Evolutionary conservation across 2,888 invertebrate species (phyloP), one percentile per base, ranked within the genome.

Genomic region (Norana najaformis): DNA sequence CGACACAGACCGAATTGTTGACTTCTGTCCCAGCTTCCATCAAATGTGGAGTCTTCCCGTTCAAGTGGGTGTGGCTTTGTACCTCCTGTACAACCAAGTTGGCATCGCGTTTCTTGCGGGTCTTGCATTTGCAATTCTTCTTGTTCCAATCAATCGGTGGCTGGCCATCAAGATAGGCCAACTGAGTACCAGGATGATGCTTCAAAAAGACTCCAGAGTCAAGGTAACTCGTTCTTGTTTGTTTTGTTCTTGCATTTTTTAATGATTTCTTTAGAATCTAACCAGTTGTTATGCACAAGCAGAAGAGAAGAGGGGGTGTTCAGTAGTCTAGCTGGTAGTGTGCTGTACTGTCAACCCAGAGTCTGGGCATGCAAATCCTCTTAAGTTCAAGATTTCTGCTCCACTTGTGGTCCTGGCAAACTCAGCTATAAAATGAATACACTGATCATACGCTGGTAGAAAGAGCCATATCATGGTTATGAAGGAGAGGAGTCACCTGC

Each of bases 31-130:
- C 5, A 98, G 98, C 95, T 98, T 99, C 94, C 99, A 99, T 95
- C 97, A 97, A 13, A 96, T 98, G 92, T 99, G 99, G 99, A 98
- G 98, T 95, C 97, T 99, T 94, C 99, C 99, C 14, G 96, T 98
- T 93, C 97, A 97, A 96, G 91, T 95, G n/a, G 93, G 91, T 16
- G 93, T 94, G 13, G 93, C 94, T 13, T 91, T 94, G 89, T 94
- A 93, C 91, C 90, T 94, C 23, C 91, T 94, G 16, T 92, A 93
- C 91, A 90, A 91, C 41, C 94, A 98, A 88, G 90, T 92, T 35
- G 98, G 98, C 1, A 94, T 97, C 91, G 97, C 99, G 0, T 99
- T 98, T 94, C 95, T 99, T 53, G 97, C 98, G 83, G 99, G 99
- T 1, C 96, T 99, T 0, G 96, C 96, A 0, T 98, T 99, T 95